A percentile compares a stretch with the other conserved stretches of the same genome.
phyloP scores from a whole-genome alignment of 2,888 invertebrate genomes.

The Physocephala rufipes region DNA sequence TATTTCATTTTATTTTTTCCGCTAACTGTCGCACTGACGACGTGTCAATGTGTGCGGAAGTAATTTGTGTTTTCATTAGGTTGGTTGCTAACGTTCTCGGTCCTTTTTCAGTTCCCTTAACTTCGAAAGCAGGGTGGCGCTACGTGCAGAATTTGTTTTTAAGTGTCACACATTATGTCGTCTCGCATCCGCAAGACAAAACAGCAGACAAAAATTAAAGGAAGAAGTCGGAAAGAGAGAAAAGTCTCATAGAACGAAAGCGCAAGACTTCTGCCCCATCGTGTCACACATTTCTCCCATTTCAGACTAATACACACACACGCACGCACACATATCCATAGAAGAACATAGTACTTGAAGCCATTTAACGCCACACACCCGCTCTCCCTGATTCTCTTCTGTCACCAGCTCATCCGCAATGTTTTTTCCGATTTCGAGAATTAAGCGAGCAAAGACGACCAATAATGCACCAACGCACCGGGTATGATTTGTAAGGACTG shows the following conservation, averaged over 20 bases:
- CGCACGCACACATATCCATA: too few species aligned
- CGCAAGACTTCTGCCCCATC: background rate
- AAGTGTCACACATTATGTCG: constrained; percentile 36
- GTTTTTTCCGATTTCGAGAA: background rate
- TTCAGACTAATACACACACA: too few species aligned
- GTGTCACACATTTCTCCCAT: background rate
- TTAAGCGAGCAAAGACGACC: constrained; percentile 15
- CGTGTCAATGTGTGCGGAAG: constrained; percentile 62
- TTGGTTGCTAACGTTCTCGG: constrained; percentile 52
- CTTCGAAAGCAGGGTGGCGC: background rate
- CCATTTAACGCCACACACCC: too few species aligned
- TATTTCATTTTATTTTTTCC: background rate
- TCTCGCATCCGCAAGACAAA: constrained; percentile 1
- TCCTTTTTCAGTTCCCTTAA: background rate
- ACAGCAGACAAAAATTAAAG: background rate
- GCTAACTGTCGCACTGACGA: constrained; percentile 43
- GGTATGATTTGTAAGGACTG: constrained; percentile 60
- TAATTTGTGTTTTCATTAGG: constrained; percentile 63
- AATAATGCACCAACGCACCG: constrained; percentile 44
- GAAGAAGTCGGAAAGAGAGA: constrained; percentile 14
- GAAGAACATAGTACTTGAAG: background rate
- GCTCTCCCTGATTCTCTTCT: too few species aligned
- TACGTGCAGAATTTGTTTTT: constrained; percentile 40
- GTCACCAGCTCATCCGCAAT: too few species aligned
- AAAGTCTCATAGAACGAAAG: background rate